Evolutionary conservation across 2,797 vertebrate genomes (phyloP).

Genomic region (Channa striata): DNA sequence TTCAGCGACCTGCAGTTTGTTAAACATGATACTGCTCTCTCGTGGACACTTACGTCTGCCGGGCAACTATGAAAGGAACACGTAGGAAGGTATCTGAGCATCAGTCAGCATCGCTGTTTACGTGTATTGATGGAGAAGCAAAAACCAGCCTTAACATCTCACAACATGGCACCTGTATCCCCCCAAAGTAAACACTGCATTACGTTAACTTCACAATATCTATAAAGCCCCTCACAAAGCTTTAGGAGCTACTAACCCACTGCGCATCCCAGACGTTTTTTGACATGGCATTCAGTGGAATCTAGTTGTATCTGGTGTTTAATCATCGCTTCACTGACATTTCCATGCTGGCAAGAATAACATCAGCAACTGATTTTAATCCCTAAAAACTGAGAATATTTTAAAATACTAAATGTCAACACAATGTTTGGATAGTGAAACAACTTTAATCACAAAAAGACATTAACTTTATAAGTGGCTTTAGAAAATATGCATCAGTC

Average conservation of each 20-base stretch:
- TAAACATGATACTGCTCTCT: too few relatives aligned
- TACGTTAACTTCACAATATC: background rate
- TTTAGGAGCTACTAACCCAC: slow-evolving; percentile 6
- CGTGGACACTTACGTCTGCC: too few relatives aligned
- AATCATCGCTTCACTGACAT: slow-evolving; percentile 2
- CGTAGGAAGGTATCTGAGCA: too few relatives aligned
- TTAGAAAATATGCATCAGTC: slow-evolving; percentile 32
- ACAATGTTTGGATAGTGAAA: background rate
- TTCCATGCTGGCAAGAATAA: slow-evolving; percentile 2
- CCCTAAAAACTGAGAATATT: background rate
- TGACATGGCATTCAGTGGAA: background rate
- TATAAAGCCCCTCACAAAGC: background rate
- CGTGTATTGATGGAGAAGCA: too few relatives aligned
- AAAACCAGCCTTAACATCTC: too few relatives aligned
- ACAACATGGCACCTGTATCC: too few relatives aligned
- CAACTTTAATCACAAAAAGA: slow-evolving; percentile 1
- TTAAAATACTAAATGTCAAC: background rate
- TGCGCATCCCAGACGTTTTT: background rate
- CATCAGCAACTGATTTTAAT: background rate
- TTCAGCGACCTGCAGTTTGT: too few relatives aligned
- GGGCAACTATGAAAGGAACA: too few relatives aligned
- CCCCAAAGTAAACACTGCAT: too few relatives aligned
- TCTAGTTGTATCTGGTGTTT: background rate
- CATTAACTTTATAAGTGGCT: background rate
- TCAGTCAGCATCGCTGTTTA: too few relatives aligned